These are phyloP conservation scores for Eristalinus sepulchralis DNA, from an alignment of 2,888 invertebrate genomes.

Conservation along the genomic window DNA sequence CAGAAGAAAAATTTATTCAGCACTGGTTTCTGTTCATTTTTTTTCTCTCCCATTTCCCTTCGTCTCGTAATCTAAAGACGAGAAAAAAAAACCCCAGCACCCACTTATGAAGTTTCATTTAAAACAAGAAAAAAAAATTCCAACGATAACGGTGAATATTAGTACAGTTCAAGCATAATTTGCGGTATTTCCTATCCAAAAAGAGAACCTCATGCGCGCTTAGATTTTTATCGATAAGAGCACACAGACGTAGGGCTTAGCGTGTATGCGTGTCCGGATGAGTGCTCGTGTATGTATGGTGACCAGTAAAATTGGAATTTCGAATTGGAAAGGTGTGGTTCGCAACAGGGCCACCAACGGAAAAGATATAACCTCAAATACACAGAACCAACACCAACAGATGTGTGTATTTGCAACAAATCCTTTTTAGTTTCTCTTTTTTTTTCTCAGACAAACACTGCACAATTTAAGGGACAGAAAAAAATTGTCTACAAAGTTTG, in stretches of 20 bases:
- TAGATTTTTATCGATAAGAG: conserved; percentile 46
- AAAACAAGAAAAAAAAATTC: too few relatives aligned
- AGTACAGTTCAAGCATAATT: conserved; percentile 60
- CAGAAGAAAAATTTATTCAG: neutral
- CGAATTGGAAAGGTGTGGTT: conserved; percentile 66
- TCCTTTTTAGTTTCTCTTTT: neutral
- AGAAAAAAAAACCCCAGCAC: neutral
- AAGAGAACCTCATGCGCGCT: conserved; percentile 30
- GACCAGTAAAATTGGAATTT: conserved; percentile 42
- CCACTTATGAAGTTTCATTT: neutral
- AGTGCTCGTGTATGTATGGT: conserved; percentile 6
- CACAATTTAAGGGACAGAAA: neutral
- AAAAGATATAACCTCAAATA: neutral
- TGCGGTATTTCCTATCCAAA: conserved; percentile 10
- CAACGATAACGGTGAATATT: conserved; percentile 62
- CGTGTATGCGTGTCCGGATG: too few relatives aligned
- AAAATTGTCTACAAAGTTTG: too few relatives aligned
- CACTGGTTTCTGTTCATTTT: neutral
- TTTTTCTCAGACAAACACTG: neutral
- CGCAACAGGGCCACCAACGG: conserved; percentile 23
- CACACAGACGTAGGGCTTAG: neutral
- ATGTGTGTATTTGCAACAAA: neutral
- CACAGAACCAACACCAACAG: neutral
- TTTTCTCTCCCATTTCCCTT: neutral
- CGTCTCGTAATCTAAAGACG: neutral